Evolutionary conservation across 2,888 invertebrate species (phyloP).

Genomic region (Lobophora halterata): DNA sequence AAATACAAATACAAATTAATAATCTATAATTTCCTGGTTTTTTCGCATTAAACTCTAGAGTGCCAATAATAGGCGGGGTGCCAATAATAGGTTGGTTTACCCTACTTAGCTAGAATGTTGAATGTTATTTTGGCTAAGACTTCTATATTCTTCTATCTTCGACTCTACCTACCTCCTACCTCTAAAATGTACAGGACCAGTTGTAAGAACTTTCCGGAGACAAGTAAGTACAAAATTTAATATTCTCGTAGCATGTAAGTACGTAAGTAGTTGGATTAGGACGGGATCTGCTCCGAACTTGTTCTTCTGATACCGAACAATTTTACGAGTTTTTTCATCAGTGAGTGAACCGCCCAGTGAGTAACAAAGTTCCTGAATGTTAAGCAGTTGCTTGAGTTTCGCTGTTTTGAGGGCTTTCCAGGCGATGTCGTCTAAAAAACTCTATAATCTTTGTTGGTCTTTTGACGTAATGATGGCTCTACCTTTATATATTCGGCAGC

Average conservation of each 20-base stretch:
- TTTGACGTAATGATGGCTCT: conserved; percentile 6
- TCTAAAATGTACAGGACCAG: no score
- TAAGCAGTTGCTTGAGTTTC: conserved; percentile 15
- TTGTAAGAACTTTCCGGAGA: conserved; percentile 64
- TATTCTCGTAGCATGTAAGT: conserved; percentile 55
- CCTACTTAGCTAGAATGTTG: no score
- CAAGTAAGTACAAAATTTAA: conserved; percentile 67
- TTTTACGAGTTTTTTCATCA: conserved; percentile 26
- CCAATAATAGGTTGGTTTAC: no score
- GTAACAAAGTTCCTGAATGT: conserved; percentile 19
- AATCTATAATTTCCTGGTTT: no score
- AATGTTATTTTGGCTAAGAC: no score
- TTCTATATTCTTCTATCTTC: no score
- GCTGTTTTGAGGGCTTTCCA: conserved; percentile 5
- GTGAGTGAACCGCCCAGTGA: conserved; percentile 9
- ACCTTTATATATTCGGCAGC: no score
- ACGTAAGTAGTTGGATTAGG: conserved; percentile 37
- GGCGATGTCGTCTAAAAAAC: conserved; percentile 7
- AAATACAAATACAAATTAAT: no score
- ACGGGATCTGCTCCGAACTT: conserved; percentile 27
- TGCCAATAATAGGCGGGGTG: no score
- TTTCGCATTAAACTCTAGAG: no score
- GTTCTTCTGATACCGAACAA: conserved; percentile 30
- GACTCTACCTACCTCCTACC: no score
- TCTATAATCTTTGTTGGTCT: conserved; percentile 3